These are phyloP conservation scores for Nerophis lumbriciformis DNA, from an alignment of 2,113 vertebrate species.

Conservation along the genomic window DNA sequence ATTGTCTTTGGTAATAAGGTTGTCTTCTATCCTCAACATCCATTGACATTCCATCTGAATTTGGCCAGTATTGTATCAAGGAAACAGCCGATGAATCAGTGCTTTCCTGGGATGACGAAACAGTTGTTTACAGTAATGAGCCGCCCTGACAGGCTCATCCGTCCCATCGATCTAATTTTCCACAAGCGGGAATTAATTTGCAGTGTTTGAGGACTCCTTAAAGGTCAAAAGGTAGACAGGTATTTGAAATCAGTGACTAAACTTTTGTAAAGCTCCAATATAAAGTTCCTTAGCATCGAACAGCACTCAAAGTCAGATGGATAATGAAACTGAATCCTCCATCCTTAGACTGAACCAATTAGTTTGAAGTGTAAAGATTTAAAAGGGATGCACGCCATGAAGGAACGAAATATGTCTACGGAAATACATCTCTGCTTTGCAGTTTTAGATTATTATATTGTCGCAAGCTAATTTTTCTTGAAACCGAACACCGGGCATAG, in stretches of 20 bases:
- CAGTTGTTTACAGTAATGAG: constrained; percentile 49
- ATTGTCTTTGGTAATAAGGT: constrained; percentile 49
- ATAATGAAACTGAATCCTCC: constrained; percentile 4
- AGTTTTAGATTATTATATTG: background rate
- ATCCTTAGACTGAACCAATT: constrained; percentile 9
- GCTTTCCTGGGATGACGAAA: constrained; percentile 26
- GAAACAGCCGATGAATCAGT: constrained; percentile 13
- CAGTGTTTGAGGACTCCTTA: constrained; percentile 25
- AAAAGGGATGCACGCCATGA: background rate
- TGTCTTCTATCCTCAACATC: constrained; percentile 20
- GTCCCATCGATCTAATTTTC: constrained; percentile 42
- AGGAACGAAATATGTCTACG: constrained; percentile 2
- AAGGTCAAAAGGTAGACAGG: constrained; percentile 47
- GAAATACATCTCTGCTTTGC: background rate
- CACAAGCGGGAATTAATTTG: constrained; percentile 26
- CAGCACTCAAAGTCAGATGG: constrained; percentile 2
- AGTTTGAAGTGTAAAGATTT: background rate
- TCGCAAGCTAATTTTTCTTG: background rate
- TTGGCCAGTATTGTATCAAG: constrained; percentile 20
- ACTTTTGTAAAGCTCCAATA: constrained; percentile 10
- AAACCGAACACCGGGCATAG: background rate
- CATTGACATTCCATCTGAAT: constrained; percentile 39
- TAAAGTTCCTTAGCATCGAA: constrained; percentile 4
- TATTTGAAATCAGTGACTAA: constrained; percentile 27
- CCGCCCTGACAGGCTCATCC: constrained; percentile 35